Evolutionary conservation across 2,113 vertebrate species (phyloP).

Genomic region (Rhinichthys klamathensis): DNA sequence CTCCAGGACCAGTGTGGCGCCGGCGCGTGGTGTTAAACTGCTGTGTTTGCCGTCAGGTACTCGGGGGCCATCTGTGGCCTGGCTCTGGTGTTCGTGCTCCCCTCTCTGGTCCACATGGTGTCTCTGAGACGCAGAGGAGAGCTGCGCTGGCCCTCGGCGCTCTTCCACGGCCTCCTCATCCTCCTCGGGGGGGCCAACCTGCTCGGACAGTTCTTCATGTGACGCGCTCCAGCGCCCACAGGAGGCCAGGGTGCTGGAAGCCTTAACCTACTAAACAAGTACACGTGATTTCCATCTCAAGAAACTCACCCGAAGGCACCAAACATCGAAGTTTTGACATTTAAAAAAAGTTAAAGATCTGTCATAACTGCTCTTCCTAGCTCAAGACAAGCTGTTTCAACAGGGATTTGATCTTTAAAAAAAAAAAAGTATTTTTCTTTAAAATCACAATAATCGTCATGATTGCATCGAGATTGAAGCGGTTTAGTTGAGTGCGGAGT

Average conservation of each 20-base stretch:
- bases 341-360: neutral
- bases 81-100: conserved; percentile 93
- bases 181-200: conserved; percentile 88
- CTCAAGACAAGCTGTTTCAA: neutral
- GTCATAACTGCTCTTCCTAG: neutral
- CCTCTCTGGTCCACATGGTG: conserved; percentile 87
- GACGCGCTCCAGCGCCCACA: conserved; percentile 53
- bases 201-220: conserved; percentile 91
- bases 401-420: neutral
- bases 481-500: neutral
- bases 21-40: neutral
- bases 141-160: conserved; percentile 80
- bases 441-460: neutral
- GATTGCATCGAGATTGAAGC: neutral
- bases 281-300: neutral
- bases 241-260: neutral
- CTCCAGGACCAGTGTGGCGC: too few relatives aligned
- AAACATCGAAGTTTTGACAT: neutral
- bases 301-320: neutral
- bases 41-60: conserved; percentile 76
- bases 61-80: conserved; percentile 93
- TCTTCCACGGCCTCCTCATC: conserved; percentile 86
- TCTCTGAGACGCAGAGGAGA: conserved; percentile 75
- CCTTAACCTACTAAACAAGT: neutral
- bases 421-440: neutral